Percentiles rank a stretch among this genome's conserved stretches.
Conservation (phyloP, 2,888 invertebrate species). For the Allolobophora icterica region DNA sequence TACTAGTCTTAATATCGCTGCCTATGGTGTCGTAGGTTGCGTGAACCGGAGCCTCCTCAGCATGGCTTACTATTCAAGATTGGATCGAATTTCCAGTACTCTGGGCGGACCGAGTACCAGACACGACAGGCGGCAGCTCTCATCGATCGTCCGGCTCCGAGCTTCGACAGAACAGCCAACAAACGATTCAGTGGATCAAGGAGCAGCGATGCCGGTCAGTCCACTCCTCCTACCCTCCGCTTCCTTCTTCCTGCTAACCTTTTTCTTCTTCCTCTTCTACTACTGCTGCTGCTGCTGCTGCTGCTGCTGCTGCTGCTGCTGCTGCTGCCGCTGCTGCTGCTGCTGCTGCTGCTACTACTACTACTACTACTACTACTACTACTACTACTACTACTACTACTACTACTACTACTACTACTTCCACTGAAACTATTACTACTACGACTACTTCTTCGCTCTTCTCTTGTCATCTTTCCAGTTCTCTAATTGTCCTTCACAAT, state of each 20-base stretch:
- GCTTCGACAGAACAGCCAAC: constrained; percentile 73
- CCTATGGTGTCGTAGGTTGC: constrained; percentile 73
- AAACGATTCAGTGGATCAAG: constrained; percentile 43
- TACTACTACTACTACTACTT: neutral
- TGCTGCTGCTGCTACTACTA: too few relatives aligned
- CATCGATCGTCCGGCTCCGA: constrained; percentile 82
- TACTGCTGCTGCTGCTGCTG: neutral
- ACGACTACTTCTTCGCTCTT: too few relatives aligned
- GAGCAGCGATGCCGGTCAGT: constrained; percentile 48
- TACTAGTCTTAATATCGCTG: too few relatives aligned
- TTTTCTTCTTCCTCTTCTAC: too few relatives aligned
- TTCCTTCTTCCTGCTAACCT: neutral
- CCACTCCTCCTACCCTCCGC: too few relatives aligned
- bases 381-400: neutral
- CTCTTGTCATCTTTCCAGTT: too few relatives aligned
- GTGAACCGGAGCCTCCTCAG: constrained; percentile 79
- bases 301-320: neutral
- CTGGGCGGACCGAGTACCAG: constrained; percentile 95
- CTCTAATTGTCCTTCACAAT: too few relatives aligned
- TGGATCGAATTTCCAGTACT: constrained; percentile 90
- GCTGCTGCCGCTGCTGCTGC: neutral
- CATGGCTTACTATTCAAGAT: constrained; percentile 72
- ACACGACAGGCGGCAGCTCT: constrained; percentile 79
- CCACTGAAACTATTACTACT: too few relatives aligned
- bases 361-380: neutral